Evolutionary conservation across 1,140 invertebrate species (phyloP).

Genomic region (Brachionus paranguensis): DNA sequence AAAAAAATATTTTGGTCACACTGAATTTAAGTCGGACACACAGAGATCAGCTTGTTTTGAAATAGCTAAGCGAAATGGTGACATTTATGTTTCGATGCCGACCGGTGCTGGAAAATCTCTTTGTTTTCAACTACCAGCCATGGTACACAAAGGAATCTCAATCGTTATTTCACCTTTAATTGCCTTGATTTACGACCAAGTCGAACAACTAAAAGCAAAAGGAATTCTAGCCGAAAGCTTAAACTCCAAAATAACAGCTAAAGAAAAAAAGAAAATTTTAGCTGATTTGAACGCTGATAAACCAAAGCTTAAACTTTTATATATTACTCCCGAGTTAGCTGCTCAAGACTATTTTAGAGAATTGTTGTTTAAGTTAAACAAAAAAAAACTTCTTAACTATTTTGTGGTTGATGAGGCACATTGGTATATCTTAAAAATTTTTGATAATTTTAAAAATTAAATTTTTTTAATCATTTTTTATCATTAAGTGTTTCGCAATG

Average conservation of each 20-base stretch:
- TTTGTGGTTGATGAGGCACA: conserved; percentile 33
- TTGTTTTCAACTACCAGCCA: conserved; percentile 84
- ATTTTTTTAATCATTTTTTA: neutral
- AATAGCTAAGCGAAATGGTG: neutral
- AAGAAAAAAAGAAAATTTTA: conserved; percentile 21
- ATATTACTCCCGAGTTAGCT: conserved; percentile 36
- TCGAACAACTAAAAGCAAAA: conserved; percentile 56
- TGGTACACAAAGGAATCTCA: conserved; percentile 65
- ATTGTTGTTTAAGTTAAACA: conserved; percentile 1
- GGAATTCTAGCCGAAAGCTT: conserved; percentile 57
- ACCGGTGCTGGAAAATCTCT: conserved; percentile 84
- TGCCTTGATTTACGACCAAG: conserved; percentile 90
- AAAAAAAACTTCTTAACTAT: conserved; percentile 30
- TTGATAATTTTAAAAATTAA: neutral
- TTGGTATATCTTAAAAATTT: neutral
- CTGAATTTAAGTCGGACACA: conserved; percentile 11
- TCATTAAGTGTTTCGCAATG: conserved; percentile 36
- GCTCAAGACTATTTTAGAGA: conserved; percentile 28
- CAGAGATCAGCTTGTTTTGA: conserved; percentile 37
- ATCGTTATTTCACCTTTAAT: conserved; percentile 85
- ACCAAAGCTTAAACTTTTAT: conserved; percentile 16
- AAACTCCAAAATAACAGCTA: conserved; percentile 20
- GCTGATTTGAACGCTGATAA: neutral
- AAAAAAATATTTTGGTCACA: conserved; percentile 25
- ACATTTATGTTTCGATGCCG: conserved; percentile 73